Evolutionary conservation across 2,113 vertebrate genomes (phyloP), one percentile per base, ranked within the genome.

Genomic region (Corvus cornix): DNA sequence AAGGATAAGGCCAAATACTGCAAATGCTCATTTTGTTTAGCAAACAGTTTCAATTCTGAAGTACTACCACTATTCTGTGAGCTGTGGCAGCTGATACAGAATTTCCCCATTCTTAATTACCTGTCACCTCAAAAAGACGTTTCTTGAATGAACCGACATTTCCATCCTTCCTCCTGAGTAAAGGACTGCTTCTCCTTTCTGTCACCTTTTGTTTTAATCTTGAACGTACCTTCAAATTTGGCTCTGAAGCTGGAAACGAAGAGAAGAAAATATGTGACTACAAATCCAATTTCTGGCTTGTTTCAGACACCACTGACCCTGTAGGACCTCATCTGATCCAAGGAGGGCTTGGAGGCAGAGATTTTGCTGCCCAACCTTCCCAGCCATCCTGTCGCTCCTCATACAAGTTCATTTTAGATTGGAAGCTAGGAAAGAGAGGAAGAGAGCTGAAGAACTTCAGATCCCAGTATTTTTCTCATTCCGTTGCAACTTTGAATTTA

Each of bases 191-290:
- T 97, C 99, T 98, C 95, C 99, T 98, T 97, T 99, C 99, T 68
- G 99, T 99, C 94, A 99, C 99, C 96, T 99, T 99, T 96, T 99
- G 99, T 98, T 99, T 99, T 98, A 99, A 99, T 94, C 99, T 98
- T 95, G 99, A 99, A 87, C 99, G 99, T 96, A 99, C 98, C 98
- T 99, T 99, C 98, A 99, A 98, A 98, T 99, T 99, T 58, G 99
- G 99, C 98, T 99, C 99, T 41, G 99, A 99, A 84, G 99, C 99
- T 99, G 97, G 76, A 98, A 95, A 97, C 75, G 12, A 94, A 97
- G 60, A 96, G 78, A 97, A 96, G 81, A 89, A 84, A 92, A 89
- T 9, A 46, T 24, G 70, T 46, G 0, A 74, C 55, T 92, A 80
- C 10, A 87, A 80, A 76, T 46, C 16, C 49, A 62, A 60, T 58